Percentiles rank a stretch among this genome's conserved stretches.
These are phyloP conservation scores for Turritopsis dohrnii DNA, from an alignment of 30 jellyfish, hydroid and myxozoan species.

Conservation along the genomic window DNA sequence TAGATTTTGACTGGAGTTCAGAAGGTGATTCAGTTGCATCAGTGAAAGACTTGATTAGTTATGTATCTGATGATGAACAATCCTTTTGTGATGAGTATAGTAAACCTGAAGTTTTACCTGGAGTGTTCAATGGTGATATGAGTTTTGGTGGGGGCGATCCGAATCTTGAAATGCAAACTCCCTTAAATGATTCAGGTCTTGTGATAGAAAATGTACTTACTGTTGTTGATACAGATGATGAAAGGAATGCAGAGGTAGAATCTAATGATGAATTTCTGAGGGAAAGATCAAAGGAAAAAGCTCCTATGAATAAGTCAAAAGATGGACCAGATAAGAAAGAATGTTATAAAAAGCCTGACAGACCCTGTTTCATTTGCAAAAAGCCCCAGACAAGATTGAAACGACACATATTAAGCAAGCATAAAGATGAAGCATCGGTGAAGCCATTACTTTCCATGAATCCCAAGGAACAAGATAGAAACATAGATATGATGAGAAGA, in stretches of 20 bases:
- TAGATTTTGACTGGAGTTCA: too few species aligned
- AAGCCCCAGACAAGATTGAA: neutral
- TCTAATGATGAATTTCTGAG: neutral
- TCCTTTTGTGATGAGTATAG: too few species aligned
- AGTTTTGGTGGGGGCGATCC: neutral
- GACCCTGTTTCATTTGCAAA: constrained; percentile 31
- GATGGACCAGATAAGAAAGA: neutral
- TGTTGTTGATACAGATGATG: neutral
- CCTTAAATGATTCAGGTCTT: neutral
- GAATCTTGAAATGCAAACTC: neutral
- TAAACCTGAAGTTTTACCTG: too few species aligned
- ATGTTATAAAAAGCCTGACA: constrained; percentile 17
- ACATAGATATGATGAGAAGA: neutral
- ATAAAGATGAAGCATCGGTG: neutral
- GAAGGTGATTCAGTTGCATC: too few species aligned
- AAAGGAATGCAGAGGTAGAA: neutral
- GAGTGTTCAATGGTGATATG: neutral
- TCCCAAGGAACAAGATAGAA: constrained; percentile 22
- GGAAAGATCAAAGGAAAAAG: neutral
- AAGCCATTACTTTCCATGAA: constrained; percentile 8
- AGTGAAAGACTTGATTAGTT: too few species aligned
- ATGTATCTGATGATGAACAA: too few species aligned
- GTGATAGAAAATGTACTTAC: neutral
- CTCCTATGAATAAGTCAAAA: neutral
- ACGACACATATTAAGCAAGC: constrained; percentile 20